Evolutionary conservation across 2,797 vertebrate species (phyloP).

Genomic region (Nyctibius grandis): DNA sequence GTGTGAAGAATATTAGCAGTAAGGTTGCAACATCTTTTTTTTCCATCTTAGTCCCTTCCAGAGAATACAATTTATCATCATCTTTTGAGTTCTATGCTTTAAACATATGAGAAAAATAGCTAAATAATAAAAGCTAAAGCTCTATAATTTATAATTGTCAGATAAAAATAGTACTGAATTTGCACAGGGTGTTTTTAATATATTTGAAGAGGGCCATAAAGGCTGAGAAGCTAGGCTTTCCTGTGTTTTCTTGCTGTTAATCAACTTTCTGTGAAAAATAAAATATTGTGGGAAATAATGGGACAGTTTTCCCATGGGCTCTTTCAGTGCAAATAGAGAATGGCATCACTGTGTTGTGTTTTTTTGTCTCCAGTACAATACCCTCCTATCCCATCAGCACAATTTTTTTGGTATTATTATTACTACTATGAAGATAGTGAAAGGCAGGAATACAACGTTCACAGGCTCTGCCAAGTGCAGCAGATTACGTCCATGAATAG

Average conservation of each 20-base stretch:
- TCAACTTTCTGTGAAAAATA: conserved; percentile 6
- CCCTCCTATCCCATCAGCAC: conserved; percentile 66
- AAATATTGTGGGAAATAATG: conserved; percentile 61
- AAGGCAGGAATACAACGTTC: conserved; percentile 46
- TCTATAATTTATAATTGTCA: not conserved
- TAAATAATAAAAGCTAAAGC: not conserved
- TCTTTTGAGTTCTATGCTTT: not conserved
- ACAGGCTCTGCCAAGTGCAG: conserved; percentile 1
- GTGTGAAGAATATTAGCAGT: not conserved
- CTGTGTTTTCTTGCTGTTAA: conserved; percentile 7
- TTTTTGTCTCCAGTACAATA: conserved; percentile 56
- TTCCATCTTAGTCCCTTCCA: not conserved
- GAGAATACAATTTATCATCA: not conserved
- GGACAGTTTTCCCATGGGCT: conserved; percentile 44
- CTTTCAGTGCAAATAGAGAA: conserved; percentile 39
- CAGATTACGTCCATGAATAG: conserved; percentile 56
- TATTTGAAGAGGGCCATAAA: not conserved
- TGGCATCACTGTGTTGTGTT: not conserved
- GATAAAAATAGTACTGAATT: not conserved
- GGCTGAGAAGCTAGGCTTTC: not conserved
- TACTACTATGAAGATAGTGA: conserved; percentile 58
- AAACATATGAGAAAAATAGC: not conserved
- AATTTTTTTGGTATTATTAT: conserved; percentile 50
- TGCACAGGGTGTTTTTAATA: not conserved
- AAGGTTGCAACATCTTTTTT: not conserved